phyloP scores from a whole-genome alignment of 1,140 invertebrate species.

The Heliconius congener region DNA sequence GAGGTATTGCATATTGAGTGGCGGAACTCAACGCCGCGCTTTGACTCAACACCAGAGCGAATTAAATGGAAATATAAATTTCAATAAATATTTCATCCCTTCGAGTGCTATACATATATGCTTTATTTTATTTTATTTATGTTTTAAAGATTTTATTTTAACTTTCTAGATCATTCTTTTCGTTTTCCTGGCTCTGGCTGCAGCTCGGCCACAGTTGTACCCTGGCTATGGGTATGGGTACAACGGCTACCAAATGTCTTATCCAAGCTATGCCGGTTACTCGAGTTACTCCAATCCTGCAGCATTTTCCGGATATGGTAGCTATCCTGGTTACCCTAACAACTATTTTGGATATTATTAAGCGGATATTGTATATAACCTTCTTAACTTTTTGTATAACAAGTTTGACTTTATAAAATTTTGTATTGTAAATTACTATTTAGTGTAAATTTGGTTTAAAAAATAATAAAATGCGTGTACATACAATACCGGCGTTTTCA shows the following conservation, averaged over 20 bases:
- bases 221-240: conserved; percentile 61
- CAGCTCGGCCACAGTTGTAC: conserved; percentile 63
- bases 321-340: conserved; percentile 56
- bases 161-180: conserved; percentile 65
- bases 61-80: no score
- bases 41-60: no score
- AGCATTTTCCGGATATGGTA: conserved; percentile 55
- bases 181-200: conserved; percentile 57
- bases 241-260: conserved; percentile 53
- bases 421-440: background rate
- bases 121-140: no score
- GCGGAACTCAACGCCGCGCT: no score
- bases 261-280: conserved; percentile 71
- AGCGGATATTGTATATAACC: background rate
- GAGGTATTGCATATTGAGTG: no score
- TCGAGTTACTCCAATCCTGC: conserved; percentile 66
- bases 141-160: conserved; percentile 7
- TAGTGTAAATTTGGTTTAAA: background rate
- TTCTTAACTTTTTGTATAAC: background rate
- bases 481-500: background rate
- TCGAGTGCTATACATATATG: no score
- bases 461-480: background rate
- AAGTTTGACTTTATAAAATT: background rate
- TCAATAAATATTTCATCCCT: no score
- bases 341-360: conserved; percentile 66